Conservation (phyloP, 2,888 invertebrate genomes). For the Plutella xylostella region DNA sequence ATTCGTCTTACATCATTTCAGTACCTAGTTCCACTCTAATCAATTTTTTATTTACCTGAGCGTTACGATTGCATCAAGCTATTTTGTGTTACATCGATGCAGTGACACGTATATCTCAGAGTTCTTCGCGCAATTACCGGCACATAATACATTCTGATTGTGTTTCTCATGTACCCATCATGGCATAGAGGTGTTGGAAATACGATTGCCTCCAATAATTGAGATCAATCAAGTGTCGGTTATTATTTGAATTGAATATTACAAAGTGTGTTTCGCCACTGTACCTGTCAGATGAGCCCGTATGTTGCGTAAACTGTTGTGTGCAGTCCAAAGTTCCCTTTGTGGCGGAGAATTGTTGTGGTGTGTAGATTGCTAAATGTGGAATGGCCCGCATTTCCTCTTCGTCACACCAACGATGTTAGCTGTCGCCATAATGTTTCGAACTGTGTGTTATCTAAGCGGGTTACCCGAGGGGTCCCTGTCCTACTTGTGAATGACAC, state of each 20-base stretch:
- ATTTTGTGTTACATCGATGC: conserved; percentile 45
- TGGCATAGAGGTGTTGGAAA: too few species aligned
- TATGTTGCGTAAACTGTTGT: conserved; percentile 2
- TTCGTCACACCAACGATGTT: conserved; percentile 29
- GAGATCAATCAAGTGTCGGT: too few species aligned
- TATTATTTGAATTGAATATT: conserved; percentile 30
- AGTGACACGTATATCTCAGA: conserved; percentile 24
- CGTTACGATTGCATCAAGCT: conserved; percentile 48
- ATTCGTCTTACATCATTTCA: conserved; percentile 31
- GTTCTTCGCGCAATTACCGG: too few species aligned
- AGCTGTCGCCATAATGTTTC: conserved; percentile 22
- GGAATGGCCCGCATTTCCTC: conserved; percentile 38
- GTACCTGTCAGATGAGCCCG: background rate
- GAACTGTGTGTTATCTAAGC: too few species aligned
- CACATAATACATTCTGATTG: too few species aligned
- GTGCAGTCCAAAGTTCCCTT: background rate
- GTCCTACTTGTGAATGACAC: too few species aligned
- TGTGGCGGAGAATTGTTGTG: background rate
- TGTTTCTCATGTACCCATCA: too few species aligned
- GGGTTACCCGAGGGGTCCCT: too few species aligned
- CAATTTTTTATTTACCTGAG: conserved; percentile 29
- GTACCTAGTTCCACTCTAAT: conserved; percentile 30
- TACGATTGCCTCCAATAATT: too few species aligned
- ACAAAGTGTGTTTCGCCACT: background rate
- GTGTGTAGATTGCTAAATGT: conserved; percentile 24